phyloP scores from a whole-genome alignment of 1,140 invertebrate species.

The Paramacrobiotus metropolitanus region DNA sequence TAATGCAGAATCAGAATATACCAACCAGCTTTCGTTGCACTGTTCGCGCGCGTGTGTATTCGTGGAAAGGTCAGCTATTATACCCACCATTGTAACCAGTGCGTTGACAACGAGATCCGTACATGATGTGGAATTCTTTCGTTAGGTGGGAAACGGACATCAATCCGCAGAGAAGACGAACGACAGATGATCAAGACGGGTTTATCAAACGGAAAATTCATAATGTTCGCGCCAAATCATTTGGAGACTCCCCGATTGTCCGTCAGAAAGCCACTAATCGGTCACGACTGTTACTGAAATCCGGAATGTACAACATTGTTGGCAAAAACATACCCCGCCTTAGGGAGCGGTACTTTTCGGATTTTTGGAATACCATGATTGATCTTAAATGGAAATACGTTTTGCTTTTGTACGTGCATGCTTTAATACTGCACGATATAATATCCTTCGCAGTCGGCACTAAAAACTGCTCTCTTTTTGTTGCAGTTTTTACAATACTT shows the following conservation, averaged over 20 bases:
- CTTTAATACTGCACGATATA: not conserved
- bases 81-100: too few relatives aligned
- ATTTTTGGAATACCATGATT: not conserved
- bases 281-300: not conserved
- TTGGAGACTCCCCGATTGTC: not conserved
- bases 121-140: too few relatives aligned
- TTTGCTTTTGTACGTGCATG: not conserved
- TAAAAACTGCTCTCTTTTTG: too few relatives aligned
- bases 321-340: not conserved
- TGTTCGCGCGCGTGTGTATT: too few relatives aligned
- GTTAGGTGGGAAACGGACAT: conserved; percentile 1
- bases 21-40: too few relatives aligned
- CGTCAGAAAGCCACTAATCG: not conserved
- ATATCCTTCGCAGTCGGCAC: too few relatives aligned
- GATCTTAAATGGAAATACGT: not conserved
- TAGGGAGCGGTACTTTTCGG: not conserved
- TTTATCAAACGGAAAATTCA: not conserved
- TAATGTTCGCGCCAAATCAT: not conserved
- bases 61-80: too few relatives aligned
- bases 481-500: too few relatives aligned
- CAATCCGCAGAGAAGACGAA: not conserved
- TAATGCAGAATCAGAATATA: too few relatives aligned
- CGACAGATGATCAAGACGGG: not conserved
- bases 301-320: not conserved
- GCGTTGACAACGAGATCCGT: too few relatives aligned